These are phyloP conservation scores for Eupeodes luniger DNA, from an alignment of 2,888 invertebrate genomes.

Conservation along the genomic window DNA sequence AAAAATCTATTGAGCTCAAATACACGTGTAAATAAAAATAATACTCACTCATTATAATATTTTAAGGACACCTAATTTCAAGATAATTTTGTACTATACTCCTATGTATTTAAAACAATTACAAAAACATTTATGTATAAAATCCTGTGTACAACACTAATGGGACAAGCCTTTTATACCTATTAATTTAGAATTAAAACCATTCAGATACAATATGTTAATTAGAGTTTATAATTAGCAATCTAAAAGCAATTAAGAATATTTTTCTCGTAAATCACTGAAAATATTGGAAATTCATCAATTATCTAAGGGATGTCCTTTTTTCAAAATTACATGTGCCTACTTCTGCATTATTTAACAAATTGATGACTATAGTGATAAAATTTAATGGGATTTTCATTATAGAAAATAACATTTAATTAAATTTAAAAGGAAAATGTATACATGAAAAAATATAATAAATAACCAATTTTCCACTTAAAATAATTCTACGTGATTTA, in stretches of 20 bases:
- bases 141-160: too few relatives aligned
- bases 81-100: too few relatives aligned
- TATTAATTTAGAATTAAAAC: too few relatives aligned
- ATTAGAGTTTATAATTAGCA: neutral
- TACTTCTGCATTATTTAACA: neutral
- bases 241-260: slow-evolving; percentile 23
- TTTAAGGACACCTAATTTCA: too few relatives aligned
- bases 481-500: neutral
- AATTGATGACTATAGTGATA: slow-evolving; percentile 23
- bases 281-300: neutral
- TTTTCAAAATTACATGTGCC: slow-evolving; percentile 8
- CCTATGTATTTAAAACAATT: too few relatives aligned
- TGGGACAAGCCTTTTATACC: too few relatives aligned
- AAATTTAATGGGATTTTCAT: slow-evolving; percentile 48
- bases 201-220: too few relatives aligned
- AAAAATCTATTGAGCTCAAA: too few relatives aligned
- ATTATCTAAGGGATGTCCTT: slow-evolving; percentile 5
- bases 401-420: neutral
- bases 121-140: too few relatives aligned
- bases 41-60: too few relatives aligned
- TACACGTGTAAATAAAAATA: too few relatives aligned
- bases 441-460: neutral
- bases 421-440: neutral
- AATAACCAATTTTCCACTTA: neutral
- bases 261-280: neutral